Evolutionary conservation across 2,797 vertebrate species (phyloP).

Genomic region (Cryptoblepharus egeriae): DNA sequence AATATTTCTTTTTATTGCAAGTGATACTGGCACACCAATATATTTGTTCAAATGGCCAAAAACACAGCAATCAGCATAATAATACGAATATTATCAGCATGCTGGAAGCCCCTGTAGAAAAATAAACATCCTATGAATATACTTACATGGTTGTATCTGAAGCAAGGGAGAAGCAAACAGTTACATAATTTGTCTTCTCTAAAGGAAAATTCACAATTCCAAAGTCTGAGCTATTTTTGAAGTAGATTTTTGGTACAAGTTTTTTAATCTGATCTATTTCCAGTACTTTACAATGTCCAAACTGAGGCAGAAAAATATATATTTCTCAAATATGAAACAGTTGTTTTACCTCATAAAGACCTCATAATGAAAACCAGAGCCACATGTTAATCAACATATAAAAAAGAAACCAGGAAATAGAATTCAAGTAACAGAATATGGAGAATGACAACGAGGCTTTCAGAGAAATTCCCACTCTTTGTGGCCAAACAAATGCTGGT

Average conservation of each 20-base stretch:
- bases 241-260: background rate
- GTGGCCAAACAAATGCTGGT: background rate
- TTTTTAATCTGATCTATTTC: background rate
- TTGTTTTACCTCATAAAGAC: constrained; percentile 13
- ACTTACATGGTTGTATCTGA: background rate
- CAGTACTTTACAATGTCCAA: constrained; percentile 4
- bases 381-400: constrained; percentile 16
- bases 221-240: constrained; percentile 34
- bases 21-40: background rate
- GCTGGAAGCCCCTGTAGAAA: background rate
- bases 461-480: constrained; percentile 26
- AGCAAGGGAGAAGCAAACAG: background rate
- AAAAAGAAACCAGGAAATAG: background rate
- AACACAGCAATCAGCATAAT: background rate
- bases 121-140: constrained; percentile 4
- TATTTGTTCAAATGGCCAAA: background rate
- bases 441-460: constrained; percentile 23
- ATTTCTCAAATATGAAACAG: background rate
- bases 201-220: constrained; percentile 9
- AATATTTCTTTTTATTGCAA: constrained; percentile 4
- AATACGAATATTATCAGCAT: background rate
- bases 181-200: constrained; percentile 5
- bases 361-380: constrained; percentile 9
- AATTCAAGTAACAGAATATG: background rate
- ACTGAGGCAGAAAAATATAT: background rate